Conservation (phyloP, 1,140 invertebrate species). For the Anastatus disparis region DNA sequence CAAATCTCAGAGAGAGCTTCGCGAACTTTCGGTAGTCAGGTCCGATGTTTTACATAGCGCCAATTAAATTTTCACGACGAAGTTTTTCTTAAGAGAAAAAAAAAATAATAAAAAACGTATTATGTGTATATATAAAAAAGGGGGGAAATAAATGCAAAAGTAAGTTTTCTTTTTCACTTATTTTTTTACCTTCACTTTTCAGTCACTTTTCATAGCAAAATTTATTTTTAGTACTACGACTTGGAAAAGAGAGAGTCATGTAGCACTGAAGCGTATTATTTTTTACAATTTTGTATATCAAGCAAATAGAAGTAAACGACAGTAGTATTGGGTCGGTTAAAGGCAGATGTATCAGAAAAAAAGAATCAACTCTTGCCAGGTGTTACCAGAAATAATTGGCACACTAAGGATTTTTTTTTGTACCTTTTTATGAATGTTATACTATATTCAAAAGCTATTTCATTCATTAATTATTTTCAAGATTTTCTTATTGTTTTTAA, state of each 20-base stretch:
- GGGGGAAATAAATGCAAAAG: too few species aligned
- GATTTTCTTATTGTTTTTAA: too few species aligned
- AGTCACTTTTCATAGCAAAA: not conserved
- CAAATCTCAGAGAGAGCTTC: not conserved
- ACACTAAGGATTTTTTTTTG: too few species aligned
- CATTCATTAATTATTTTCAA: too few species aligned
- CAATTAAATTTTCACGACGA: slow-evolving; percentile 29
- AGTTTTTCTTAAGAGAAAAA: slow-evolving; percentile 6
- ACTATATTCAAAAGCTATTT: too few species aligned
- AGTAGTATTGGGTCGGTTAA: slow-evolving; percentile 36
- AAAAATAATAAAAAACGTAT: slow-evolving; percentile 14
- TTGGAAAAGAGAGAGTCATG: not conserved
- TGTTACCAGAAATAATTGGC: not conserved
- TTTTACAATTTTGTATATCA: slow-evolving; percentile 14
- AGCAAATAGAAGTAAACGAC: not conserved
- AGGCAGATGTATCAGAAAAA: slow-evolving; percentile 22
- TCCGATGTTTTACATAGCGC: not conserved
- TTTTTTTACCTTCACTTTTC: slow-evolving; percentile 4
- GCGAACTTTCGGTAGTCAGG: slow-evolving; percentile 5
- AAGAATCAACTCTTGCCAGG: not conserved
- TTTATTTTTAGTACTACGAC: slow-evolving; percentile 11
- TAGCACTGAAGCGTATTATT: slow-evolving; percentile 10
- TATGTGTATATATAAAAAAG: not conserved
- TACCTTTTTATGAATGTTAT: too few species aligned
- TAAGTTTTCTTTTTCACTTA: too few species aligned